These are phyloP conservation scores for Anableps anableps DNA, from an alignment of 2,797 vertebrate species.

Conservation along the genomic window DNA sequence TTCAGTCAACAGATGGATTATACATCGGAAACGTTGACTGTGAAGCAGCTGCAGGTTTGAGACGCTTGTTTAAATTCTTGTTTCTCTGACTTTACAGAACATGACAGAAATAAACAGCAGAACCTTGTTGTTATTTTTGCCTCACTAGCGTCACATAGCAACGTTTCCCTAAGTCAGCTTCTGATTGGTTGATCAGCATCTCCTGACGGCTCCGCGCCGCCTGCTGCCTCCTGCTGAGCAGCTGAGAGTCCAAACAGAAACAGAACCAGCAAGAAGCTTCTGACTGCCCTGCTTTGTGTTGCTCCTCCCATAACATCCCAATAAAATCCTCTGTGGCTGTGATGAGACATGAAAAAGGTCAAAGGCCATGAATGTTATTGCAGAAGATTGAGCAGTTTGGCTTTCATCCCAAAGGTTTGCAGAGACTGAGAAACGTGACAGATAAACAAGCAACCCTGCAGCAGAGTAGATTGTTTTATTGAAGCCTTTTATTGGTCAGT, in stretches of 20 bases:
- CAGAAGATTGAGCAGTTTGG: neutral
- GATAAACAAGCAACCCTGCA: neutral
- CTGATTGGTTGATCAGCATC: neutral
- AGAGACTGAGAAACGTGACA: neutral
- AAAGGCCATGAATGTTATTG: neutral
- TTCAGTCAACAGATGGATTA: neutral
- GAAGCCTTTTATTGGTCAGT: neutral
- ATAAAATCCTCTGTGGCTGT: no score
- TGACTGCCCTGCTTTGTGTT: neutral
- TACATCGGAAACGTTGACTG: neutral
- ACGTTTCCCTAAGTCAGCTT: neutral
- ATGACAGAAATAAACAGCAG: neutral
- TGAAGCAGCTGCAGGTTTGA: neutral
- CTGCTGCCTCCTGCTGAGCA: neutral
- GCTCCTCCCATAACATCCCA: no score
- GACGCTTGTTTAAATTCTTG: neutral
- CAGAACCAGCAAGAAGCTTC: neutral
- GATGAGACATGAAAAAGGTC: neutral
- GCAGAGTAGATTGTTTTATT: neutral
- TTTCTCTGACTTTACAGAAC: neutral
- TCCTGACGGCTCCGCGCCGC: neutral
- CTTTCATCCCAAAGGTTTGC: neutral
- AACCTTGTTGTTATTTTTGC: neutral
- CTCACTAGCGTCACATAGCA: neutral
- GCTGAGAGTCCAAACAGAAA: neutral